Conservation (phyloP, 2,888 invertebrate species). For the Bombyx huttoni region DNA sequence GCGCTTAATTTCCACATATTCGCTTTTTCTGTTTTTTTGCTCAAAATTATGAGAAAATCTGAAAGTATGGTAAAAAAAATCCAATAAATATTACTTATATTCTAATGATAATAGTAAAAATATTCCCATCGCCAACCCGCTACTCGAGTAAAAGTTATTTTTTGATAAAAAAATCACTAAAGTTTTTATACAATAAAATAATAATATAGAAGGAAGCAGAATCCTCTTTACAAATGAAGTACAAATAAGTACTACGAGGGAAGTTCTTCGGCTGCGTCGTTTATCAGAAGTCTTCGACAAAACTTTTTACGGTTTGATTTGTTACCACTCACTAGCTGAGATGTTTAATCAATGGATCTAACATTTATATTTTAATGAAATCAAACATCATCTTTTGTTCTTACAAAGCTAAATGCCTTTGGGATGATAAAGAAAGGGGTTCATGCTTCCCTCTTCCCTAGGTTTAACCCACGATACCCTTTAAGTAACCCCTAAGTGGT, state of each 20-base stretch:
- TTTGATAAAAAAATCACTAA: too few species aligned
- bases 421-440: too few species aligned
- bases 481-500: too few species aligned
- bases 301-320: constrained; percentile 67
- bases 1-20: too few species aligned
- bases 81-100: too few species aligned
- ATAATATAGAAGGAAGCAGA: not conserved
- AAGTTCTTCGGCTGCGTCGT: constrained; percentile 48
- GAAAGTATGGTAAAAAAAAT: too few species aligned
- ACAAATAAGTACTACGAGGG: constrained; percentile 53
- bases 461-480: too few species aligned
- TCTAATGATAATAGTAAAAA: too few species aligned
- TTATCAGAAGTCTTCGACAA: constrained; percentile 55
- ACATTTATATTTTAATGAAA: not conserved
- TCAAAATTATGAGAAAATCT: not conserved
- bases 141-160: too few species aligned
- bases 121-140: too few species aligned
- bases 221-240: constrained; percentile 40
- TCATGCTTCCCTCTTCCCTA: too few species aligned
- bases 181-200: not conserved
- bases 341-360: constrained; percentile 22
- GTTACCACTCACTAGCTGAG: constrained; percentile 32
- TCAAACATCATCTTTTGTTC: not conserved
- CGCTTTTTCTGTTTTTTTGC: not conserved
- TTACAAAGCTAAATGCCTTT: not conserved